Base-by-base conservation (phyloP, 2,888 invertebrate genomes). In the Chironomus riparius region DNA sequence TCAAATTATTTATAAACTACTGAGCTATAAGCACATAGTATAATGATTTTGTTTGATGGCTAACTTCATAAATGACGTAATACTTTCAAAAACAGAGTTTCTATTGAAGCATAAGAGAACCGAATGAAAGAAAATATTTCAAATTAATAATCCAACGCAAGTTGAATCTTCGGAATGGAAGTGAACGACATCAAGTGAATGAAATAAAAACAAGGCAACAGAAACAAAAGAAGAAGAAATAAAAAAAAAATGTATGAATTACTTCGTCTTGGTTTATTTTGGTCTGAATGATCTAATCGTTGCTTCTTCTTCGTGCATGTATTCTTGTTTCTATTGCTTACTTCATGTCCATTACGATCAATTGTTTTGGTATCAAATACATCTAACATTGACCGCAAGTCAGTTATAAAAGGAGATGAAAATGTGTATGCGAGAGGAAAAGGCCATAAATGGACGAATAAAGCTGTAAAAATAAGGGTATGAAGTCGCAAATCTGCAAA, bases 221-320 rank as follows among this genome's bases (percentile, higher is more conserved):
- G 65, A 38, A 7, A 38, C 65, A 65, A 65, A 62, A 62, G 2
- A 62, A n/a, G n/a, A n/a, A n/a, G n/a, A n/a, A n/a, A n/a, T n/a
- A n/a, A n/a, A n/a, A n/a, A n/a, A n/a, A n/a, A 65, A 65, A 10
- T 38, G 38, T 65, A 24, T 65, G 65, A 65, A 65, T 24, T 65
- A 65, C 24, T 12, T 65, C 18, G 21, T 62, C 62, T 62, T 24
- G 21, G 24, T 47, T 38, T 68, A 68, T 68, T 68, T 68, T 68
- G 13, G 47, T 28, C 68, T 28, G 68, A 38, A 68, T 68, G 68
- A 68, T 68, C 68, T 68, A 68, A 68, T 68, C 68, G 68, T 38
- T n/a, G 6, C 7, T 7, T 56, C 18, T 56, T 56, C 15, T 15
- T 7, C 18, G 18, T 56, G 18, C 50, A 38, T 38, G 4, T 38